Evolutionary conservation across 2,797 vertebrate species (phyloP).

Genomic region (Cacajao melanocephalus): DNA sequence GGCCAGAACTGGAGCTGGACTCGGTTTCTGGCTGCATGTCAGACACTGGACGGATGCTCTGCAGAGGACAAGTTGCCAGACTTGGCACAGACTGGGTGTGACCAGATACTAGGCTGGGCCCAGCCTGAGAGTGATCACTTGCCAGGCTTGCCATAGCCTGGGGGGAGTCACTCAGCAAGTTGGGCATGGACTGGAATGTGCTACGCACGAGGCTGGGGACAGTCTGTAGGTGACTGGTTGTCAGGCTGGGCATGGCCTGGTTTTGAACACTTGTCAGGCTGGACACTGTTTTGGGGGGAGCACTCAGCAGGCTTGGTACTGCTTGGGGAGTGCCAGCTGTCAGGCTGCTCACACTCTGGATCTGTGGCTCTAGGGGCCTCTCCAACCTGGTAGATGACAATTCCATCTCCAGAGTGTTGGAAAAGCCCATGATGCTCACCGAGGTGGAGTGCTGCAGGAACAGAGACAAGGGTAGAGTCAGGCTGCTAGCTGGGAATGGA

Average conservation of each 20-base stretch:
- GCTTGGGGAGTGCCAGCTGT: not conserved
- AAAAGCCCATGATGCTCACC: conserved; percentile 81
- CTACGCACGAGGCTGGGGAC: conserved; percentile 55
- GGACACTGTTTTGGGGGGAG: conserved; percentile 28
- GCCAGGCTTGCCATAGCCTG: conserved; percentile 19
- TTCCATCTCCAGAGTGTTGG: conserved; percentile 84
- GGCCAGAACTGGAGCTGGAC: conserved; percentile 76
- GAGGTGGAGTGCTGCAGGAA: conserved; percentile 87
- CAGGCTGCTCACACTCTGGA: conserved; percentile 70
- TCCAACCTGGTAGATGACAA: conserved; percentile 80
- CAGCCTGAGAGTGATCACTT: conserved; percentile 31
- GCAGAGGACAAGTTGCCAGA: conserved; percentile 60
- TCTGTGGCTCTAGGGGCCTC: conserved; percentile 70
- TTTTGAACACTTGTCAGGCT: conserved; percentile 40
- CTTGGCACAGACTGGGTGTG: conserved; percentile 70
- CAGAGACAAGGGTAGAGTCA: not conserved
- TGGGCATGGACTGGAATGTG: conserved; percentile 48
- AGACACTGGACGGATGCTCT: conserved; percentile 79
- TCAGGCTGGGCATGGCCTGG: conserved; percentile 39
- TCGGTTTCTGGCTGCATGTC: conserved; percentile 84
- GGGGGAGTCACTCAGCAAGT: conserved; percentile 45
- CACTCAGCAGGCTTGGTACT: conserved; percentile 57
- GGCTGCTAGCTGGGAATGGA: not conserved
- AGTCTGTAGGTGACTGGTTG: conserved; percentile 58
- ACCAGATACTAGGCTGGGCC: conserved; percentile 43